Base-by-base conservation (phyloP, 2,888 invertebrate species). In the Oegoconia quadripuncta region DNA sequence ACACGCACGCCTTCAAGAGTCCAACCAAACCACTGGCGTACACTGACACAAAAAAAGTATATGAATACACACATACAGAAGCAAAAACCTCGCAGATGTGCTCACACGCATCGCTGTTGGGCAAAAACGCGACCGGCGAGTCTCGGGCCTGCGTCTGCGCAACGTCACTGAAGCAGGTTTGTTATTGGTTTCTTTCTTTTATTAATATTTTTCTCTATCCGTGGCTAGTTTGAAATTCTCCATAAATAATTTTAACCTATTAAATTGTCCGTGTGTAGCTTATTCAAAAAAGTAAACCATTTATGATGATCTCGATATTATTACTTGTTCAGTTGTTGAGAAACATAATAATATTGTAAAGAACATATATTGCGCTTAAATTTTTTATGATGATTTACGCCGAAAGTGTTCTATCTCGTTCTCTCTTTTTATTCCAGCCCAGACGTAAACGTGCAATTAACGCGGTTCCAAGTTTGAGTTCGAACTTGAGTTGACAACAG, bases 1-100 rank as follows among this genome's bases (percentile, higher is more conserved):
- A 64, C 65, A 63, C 65, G 63, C 64, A 61, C 54, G 59, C 49
- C 50, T 48, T 53, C 57, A 48, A 55, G 62, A 60, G 55, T 52
- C 62, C 58, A 30, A 64, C 58, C 64, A 46, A 57, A 52, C 55
- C 61, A 48, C 52, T 59, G 60, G 48, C 64, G 60, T 61, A 67
- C 62, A 70, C 53, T 46, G 48, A 44, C 52, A 64, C 66, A 70
- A 76, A 78, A 69, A 60, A 59, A 56, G 51, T 58, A 48, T 50
- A 44, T 60, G 60, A 48, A 55, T 57, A 61, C 44, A 48, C 44
- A 46, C 38, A 55, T 68, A 66, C 66, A 70, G 54, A 65, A 52
- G 56, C 57, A 69, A 73, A 74, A 73, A 73, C 71, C 60, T 55
- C 57, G 69, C 81, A 80, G 75, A 81, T 84, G 84, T 78, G 77